These are phyloP conservation scores for Limnothrissa miodon DNA, from an alignment of 2,113 vertebrate genomes.

Conservation along the genomic window DNA sequence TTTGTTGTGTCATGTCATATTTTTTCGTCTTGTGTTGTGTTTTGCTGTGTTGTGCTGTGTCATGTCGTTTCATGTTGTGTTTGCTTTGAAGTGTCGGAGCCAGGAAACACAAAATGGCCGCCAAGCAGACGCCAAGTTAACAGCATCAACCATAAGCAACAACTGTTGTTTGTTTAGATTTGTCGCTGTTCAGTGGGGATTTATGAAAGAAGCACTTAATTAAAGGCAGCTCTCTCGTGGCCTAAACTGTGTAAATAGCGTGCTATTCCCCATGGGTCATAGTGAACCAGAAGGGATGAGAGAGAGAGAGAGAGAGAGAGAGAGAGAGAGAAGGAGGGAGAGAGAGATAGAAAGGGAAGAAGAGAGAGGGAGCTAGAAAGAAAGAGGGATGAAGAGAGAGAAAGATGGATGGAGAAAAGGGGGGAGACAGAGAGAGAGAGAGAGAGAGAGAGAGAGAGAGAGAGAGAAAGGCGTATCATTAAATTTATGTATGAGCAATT, in stretches of 20 bases:
- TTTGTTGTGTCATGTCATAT: background rate
- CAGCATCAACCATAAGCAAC: constrained; percentile 29
- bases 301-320: background rate
- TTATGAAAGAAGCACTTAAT: constrained; percentile 2
- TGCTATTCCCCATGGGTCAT: background rate
- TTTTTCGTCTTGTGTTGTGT: no score
- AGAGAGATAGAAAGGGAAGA: background rate
- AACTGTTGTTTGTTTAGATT: background rate
- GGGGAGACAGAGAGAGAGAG: no score
- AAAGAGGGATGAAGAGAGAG: background rate
- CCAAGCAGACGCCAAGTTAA: background rate
- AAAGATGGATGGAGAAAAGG: no score
- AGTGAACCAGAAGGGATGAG: background rate
- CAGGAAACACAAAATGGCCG: background rate
- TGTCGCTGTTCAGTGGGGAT: background rate
- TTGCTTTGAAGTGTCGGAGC: constrained; percentile 7
- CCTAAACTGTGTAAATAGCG: constrained; percentile 6
- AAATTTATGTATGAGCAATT: background rate
- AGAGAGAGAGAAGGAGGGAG: background rate
- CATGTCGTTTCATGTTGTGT: no score
- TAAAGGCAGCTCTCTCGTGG: background rate
- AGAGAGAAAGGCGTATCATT: background rate
- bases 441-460: background rate
- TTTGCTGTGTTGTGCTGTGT: constrained; percentile 31
- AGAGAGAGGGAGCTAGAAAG: background rate